These are phyloP conservation scores for Bombus huntii DNA, from an alignment of 1,140 invertebrate genomes.

Conservation along the genomic window DNA sequence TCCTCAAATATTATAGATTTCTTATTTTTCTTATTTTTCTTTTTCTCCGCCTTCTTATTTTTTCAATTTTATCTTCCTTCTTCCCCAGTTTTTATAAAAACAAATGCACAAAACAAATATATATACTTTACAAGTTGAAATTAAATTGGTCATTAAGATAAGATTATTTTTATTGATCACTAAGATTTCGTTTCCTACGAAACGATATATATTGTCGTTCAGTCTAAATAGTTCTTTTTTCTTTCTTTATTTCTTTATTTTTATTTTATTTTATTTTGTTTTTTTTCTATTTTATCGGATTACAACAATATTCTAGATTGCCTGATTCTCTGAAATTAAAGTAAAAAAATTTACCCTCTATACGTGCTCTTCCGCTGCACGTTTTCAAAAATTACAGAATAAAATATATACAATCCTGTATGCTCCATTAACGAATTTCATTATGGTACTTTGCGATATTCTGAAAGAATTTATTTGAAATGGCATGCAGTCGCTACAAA, in stretches of 20 bases:
- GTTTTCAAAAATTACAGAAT: neutral
- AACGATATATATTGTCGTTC: too few species aligned
- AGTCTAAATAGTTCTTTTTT: too few species aligned
- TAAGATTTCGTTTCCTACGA: too few species aligned
- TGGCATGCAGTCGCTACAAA: neutral
- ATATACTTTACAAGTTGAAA: too few species aligned
- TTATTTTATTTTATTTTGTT: neutral
- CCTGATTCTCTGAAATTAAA: conserved; percentile 17
- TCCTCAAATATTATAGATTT: too few species aligned
- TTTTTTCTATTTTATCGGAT: conserved; percentile 45
- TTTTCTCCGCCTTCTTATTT: too few species aligned
- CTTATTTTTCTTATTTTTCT: too few species aligned
- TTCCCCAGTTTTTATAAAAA: too few species aligned
- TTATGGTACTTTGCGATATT: neutral
- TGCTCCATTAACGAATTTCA: neutral
- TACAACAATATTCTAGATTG: conserved; percentile 69
- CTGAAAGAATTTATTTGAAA: neutral
- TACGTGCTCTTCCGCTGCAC: neutral
- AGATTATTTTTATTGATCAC: too few species aligned
- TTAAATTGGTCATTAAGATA: too few species aligned
- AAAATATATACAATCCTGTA: neutral
- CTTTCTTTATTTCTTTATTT: conserved; percentile 41
- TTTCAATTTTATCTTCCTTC: too few species aligned
- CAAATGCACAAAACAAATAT: too few species aligned
- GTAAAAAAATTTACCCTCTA: neutral